Base-by-base conservation (phyloP, 2,113 vertebrate genomes). In the Archilochus colubris region DNA sequence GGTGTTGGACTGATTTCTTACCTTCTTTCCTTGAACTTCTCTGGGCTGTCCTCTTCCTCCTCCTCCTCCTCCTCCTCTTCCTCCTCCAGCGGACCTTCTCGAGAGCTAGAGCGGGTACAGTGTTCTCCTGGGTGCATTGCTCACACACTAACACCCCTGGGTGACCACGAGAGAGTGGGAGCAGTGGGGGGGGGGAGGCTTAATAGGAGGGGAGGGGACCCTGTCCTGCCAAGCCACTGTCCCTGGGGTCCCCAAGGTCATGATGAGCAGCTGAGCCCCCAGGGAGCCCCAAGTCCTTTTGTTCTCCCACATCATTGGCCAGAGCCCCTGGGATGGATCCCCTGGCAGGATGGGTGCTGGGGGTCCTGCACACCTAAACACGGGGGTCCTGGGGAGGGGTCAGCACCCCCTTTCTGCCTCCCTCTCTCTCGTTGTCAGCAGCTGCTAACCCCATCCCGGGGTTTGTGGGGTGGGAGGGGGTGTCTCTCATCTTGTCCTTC, bases 101-200 rank as follows among this genome's bases (percentile, higher is more conserved):
- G 99, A 99, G 98, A 99, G 99, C 98, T 98, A 99, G 97, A 98
- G 98, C 98, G 98, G 99, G 99, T 99, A 99, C 98, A 98, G 99
- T 98, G 94, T 96, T 94, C 95, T 86, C 38, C 94, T 85, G 95
- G 95, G 97, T 94, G 93, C 95, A 96, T 97, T 91, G 96, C 97
- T 96, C 93, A 91, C 17, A 84, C 97, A 97, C 97, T 98, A 97
- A 98, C 97, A 92, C 97, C 79, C 85, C n/a, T 53, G 82, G 95
- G 95, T 89, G 97, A 97, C 97, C 96, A 95, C 81, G 98, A 98
- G 97, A 98, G 97, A 96, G 82, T 2, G 84, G 96, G 86, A 93
- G 91, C 91, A 76, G 84, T 16, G 46, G 46, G 13, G 81, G 43
- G 73, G 36, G 48, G 23, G 24, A 33, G 33, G 33, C 33, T 17